Conservation (phyloP, 2,888 invertebrate genomes). For the Ophion costatus region DNA sequence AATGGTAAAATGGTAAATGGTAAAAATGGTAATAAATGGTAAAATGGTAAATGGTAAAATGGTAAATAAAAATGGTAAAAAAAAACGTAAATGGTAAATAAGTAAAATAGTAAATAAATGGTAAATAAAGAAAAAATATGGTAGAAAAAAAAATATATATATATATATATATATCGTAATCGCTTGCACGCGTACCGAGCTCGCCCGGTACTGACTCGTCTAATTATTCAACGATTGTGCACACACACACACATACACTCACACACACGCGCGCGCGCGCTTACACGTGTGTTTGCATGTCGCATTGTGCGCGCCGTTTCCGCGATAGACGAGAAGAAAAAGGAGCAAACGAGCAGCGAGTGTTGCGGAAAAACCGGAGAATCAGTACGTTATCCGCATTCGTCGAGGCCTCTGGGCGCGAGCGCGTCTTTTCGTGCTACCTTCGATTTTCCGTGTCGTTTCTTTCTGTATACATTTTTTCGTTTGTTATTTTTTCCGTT, state of each 20-base stretch:
- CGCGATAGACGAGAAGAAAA: slow-evolving; percentile 44
- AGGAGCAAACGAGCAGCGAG: slow-evolving; percentile 18
- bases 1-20: too few species aligned
- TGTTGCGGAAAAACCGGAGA: slow-evolving; percentile 49
- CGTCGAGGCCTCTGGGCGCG: slow-evolving; percentile 16
- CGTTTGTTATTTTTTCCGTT: neutral
- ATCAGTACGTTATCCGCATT: slow-evolving; percentile 59
- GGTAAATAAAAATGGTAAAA: too few species aligned
- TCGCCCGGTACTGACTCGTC: neutral
- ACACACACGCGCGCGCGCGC: too few species aligned
- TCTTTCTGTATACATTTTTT: neutral
- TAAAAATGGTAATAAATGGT: too few species aligned
- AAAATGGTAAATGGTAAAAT: too few species aligned
- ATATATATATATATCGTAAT: too few species aligned
- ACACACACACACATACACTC: neutral
- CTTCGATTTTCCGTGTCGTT: neutral
- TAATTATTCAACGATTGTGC: neutral
- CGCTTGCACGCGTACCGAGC: too few species aligned
- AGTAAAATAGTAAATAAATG: too few species aligned
- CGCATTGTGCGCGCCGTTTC: neutral
- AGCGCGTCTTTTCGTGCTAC: neutral
- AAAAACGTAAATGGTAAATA: too few species aligned
- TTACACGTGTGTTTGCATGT: too few species aligned
- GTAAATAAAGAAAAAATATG: too few species aligned
- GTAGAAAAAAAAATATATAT: neutral